A percentile compares a stretch with the other conserved stretches of the same genome.
Conservation (phyloP, 2,888 invertebrate species). For the Sisyra terminalis region DNA sequence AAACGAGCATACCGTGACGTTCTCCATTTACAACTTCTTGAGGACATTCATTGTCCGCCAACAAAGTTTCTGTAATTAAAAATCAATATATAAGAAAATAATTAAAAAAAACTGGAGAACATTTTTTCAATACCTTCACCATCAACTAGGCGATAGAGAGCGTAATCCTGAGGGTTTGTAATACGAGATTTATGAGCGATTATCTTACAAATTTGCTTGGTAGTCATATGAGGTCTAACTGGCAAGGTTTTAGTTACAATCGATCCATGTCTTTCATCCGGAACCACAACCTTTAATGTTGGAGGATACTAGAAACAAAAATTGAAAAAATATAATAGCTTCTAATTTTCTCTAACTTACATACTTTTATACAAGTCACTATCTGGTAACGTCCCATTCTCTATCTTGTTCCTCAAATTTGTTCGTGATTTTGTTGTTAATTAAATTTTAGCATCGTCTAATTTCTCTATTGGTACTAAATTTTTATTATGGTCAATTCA, state of each 20-base stretch:
- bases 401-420: too few species aligned
- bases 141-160: constrained; percentile 75
- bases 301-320: constrained; percentile 36
- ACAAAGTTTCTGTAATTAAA: constrained; percentile 61
- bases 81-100: neutral
- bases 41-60: constrained; percentile 79
- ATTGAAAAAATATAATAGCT: too few species aligned
- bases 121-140: constrained; percentile 56
- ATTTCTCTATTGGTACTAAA: too few species aligned
- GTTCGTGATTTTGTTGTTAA: too few species aligned
- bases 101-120: constrained; percentile 1
- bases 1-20: constrained; percentile 82
- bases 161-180: constrained; percentile 93
- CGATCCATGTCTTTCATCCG: constrained; percentile 85
- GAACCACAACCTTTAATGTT: constrained; percentile 80
- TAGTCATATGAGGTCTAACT: constrained; percentile 83
- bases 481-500: too few species aligned
- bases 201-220: constrained; percentile 82
- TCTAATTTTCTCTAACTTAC: too few species aligned
- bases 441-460: too few species aligned
- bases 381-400: too few species aligned
- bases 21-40: constrained; percentile 65
- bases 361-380: too few species aligned
- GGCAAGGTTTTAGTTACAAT: constrained; percentile 85
- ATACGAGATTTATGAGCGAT: constrained; percentile 91